phyloP scores from a whole-genome alignment of 1,140 invertebrate species.

The Bicyclus anynana region DNA sequence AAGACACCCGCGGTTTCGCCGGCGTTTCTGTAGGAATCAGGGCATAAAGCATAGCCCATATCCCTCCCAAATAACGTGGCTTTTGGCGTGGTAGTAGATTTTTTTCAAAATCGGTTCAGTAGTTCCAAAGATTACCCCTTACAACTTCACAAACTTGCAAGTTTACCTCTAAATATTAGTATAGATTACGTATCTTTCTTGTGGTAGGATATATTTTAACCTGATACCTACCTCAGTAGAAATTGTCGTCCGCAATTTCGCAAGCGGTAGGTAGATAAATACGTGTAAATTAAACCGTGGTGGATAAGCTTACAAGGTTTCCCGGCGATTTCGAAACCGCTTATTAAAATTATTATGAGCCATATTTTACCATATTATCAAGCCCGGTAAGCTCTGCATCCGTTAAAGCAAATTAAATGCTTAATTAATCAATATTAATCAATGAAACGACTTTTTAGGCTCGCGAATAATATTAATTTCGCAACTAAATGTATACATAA shows the following conservation, averaged over 20 bases:
- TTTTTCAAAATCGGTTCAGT: too few relatives aligned
- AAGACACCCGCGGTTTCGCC: too few relatives aligned
- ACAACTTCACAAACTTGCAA: too few relatives aligned
- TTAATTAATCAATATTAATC: too few relatives aligned
- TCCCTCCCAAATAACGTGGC: too few relatives aligned
- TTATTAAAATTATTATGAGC: slow-evolving; percentile 21
- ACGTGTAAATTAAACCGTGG: neutral
- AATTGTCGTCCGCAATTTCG: slow-evolving; percentile 3
- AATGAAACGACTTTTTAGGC: slow-evolving; percentile 20
- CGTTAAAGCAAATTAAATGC: slow-evolving; percentile 18
- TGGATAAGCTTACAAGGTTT: slow-evolving; percentile 12
- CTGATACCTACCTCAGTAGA: slow-evolving; percentile 1
- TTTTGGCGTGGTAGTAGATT: too few relatives aligned
- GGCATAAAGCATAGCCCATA: too few relatives aligned
- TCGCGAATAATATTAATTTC: slow-evolving; percentile 23
- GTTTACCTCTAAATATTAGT: too few relatives aligned
- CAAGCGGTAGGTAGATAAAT: neutral
- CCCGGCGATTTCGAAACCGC: slow-evolving; percentile 11
- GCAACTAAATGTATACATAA: slow-evolving; percentile 13
- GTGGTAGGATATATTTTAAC: neutral
- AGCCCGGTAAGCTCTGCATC: slow-evolving; percentile 21
- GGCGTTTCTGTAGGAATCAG: too few relatives aligned
- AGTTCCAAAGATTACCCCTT: too few relatives aligned
- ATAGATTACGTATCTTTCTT: neutral
- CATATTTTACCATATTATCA: slow-evolving; percentile 15